phyloP scores from a whole-genome alignment of 2,888 invertebrate genomes.

The Lasioglossum figueresi region DNA sequence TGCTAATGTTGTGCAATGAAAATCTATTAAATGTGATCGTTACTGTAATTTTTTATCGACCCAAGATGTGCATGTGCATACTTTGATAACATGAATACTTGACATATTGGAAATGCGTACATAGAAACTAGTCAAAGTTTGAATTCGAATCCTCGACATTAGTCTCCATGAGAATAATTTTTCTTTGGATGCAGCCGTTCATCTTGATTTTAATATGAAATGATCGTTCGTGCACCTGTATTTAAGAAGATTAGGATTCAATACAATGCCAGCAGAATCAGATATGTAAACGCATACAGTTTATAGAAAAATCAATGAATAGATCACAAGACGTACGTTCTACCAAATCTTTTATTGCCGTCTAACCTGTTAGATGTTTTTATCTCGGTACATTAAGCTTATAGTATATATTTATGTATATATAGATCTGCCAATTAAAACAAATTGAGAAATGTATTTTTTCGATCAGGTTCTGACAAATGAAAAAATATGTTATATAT shows the following conservation, averaged over 20 bases:
- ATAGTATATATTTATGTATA: too few relatives aligned
- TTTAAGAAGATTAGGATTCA: not conserved
- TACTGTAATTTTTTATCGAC: not conserved
- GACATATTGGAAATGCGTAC: conserved; percentile 56
- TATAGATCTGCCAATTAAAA: not conserved
- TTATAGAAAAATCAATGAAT: not conserved
- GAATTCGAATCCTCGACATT: conserved; percentile 68
- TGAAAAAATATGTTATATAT: not conserved
- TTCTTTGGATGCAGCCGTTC: conserved; percentile 15
- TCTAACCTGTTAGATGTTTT: conserved; percentile 13
- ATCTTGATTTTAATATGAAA: conserved; percentile 34
- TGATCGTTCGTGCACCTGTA: conserved; percentile 6
- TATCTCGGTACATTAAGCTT: not conserved
- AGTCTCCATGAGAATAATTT: conserved; percentile 46
- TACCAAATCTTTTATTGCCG: not conserved
- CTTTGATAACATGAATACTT: not conserved
- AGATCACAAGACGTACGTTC: too few relatives aligned
- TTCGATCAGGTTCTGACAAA: not conserved
- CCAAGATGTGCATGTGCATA: not conserved
- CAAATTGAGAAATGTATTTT: not conserved
- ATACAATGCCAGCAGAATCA: not conserved
- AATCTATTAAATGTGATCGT: not conserved
- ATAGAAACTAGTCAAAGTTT: conserved; percentile 73
- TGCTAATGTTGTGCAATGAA: not conserved
- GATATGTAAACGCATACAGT: too few relatives aligned